phyloP scores from a whole-genome alignment of 2,797 vertebrate genomes.

The Myiothlypis coronata region DNA sequence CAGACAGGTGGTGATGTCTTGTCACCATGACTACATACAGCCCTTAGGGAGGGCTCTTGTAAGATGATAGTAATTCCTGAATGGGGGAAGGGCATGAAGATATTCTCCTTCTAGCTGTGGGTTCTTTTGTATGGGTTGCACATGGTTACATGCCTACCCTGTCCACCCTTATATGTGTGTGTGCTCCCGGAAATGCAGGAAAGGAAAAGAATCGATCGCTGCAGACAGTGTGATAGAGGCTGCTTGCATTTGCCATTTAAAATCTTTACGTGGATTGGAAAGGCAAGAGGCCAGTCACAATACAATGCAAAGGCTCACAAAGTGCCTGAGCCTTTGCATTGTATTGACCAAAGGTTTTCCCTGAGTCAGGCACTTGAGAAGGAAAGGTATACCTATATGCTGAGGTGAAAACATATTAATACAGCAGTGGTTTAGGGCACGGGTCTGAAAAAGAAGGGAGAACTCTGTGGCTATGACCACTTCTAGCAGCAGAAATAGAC shows the following conservation, averaged over 20 bases:
- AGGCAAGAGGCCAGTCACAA: neutral
- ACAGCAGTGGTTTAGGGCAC: neutral
- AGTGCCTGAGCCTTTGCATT: neutral
- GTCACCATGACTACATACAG: constrained; percentile 74
- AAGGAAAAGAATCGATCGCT: neutral
- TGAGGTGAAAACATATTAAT: neutral
- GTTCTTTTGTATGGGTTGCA: neutral
- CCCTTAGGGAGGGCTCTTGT: constrained; percentile 56
- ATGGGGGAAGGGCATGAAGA: constrained; percentile 7
- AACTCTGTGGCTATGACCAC: neutral
- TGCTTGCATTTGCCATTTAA: neutral
- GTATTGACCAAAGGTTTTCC: neutral
- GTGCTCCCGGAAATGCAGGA: neutral
- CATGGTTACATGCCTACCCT: neutral
- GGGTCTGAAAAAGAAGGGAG: neutral
- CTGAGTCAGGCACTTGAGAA: neutral
- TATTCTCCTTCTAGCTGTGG: neutral
- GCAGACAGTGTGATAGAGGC: neutral
- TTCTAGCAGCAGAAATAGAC: neutral
- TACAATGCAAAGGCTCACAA: too few species aligned
- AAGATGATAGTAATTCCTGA: constrained; percentile 43
- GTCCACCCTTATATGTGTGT: fast-evolving
- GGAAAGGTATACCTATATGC: neutral
- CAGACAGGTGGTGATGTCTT: constrained; percentile 66
- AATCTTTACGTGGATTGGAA: neutral